Percentiles rank a stretch among this genome's conserved stretches.
phyloP scores from a whole-genome alignment of 2,113 vertebrate genomes.

The Perccottus glenii region DNA sequence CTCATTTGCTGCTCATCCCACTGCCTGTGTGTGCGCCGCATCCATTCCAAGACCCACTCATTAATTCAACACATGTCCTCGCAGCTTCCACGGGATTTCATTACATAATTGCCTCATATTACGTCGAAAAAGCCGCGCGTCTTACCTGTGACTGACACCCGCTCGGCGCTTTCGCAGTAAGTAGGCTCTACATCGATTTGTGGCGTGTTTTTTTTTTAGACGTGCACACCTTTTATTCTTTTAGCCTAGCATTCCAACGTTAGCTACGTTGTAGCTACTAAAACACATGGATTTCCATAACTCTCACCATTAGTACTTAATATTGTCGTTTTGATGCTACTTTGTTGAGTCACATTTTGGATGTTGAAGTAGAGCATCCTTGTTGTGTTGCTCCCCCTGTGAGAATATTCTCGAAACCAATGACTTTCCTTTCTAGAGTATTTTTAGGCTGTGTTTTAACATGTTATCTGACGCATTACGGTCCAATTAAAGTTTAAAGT shows the following conservation, averaged over 20 bases:
- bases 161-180: conserved; percentile 47
- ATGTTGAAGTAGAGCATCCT: conserved; percentile 29
- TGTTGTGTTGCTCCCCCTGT: conserved; percentile 19
- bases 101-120: conserved; percentile 12
- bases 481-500: not conserved
- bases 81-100: conserved; percentile 25
- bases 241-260: not conserved
- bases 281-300: not conserved
- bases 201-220: conserved; percentile 16
- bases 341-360: conserved; percentile 12
- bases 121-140: not conserved
- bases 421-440: conserved; percentile 17
- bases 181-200: conserved; percentile 25
- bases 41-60: conserved; percentile 49
- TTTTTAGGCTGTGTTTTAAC: not conserved
- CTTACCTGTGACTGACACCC: conserved; percentile 8
- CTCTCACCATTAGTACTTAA: not conserved
- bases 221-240: not conserved
- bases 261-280: not conserved
- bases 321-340: not conserved
- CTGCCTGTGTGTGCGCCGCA: conserved; percentile 41
- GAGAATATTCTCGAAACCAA: conserved; percentile 71
- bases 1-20: conserved; percentile 31
- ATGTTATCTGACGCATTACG: not conserved
- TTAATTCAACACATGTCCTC: conserved; percentile 33